phyloP scores from a whole-genome alignment of 2,113 vertebrate species.

The Plecturocebus donacophilus region DNA sequence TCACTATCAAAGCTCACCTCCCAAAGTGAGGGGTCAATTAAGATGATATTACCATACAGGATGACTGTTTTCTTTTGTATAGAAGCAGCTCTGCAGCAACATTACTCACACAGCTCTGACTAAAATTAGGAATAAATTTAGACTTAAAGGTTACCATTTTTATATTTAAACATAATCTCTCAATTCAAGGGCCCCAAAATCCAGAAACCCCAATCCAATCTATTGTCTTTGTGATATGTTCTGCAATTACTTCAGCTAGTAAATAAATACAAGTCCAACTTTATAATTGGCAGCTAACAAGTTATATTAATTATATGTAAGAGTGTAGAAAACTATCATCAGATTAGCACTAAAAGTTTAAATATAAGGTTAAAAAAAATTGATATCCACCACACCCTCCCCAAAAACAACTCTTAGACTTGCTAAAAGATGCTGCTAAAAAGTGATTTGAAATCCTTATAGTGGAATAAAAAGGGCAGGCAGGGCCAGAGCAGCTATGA shows the following conservation, averaged over 20 bases:
- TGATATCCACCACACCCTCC: background rate
- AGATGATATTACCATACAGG: background rate
- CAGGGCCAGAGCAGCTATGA: background rate
- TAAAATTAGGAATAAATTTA: conserved; percentile 56
- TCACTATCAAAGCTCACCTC: conserved; percentile 18
- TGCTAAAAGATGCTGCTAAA: conserved; percentile 48
- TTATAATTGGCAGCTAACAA: conserved; percentile 29
- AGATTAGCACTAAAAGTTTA: conserved; percentile 19
- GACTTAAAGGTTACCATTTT: conserved; percentile 52
- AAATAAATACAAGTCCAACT: conserved; percentile 33
- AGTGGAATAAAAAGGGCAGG: background rate
- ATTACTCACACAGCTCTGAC: conserved; percentile 11
- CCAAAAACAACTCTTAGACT: background rate
- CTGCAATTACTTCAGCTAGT: conserved; percentile 28
- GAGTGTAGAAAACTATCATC: conserved; percentile 14
- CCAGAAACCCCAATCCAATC: conserved; percentile 32
- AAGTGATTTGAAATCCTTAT: conserved; percentile 27
- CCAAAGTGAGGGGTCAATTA: background rate
- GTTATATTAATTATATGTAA: background rate
- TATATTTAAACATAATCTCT: conserved; percentile 57
- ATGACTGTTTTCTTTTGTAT: conserved; percentile 1
- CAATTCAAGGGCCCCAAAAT: background rate
- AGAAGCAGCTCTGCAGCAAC: conserved; percentile 9
- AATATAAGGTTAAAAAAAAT: background rate
- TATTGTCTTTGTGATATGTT: background rate